These are phyloP conservation scores for Hyperopisus bebe DNA, from an alignment of 2,113 vertebrate species.

Conservation along the genomic window DNA sequence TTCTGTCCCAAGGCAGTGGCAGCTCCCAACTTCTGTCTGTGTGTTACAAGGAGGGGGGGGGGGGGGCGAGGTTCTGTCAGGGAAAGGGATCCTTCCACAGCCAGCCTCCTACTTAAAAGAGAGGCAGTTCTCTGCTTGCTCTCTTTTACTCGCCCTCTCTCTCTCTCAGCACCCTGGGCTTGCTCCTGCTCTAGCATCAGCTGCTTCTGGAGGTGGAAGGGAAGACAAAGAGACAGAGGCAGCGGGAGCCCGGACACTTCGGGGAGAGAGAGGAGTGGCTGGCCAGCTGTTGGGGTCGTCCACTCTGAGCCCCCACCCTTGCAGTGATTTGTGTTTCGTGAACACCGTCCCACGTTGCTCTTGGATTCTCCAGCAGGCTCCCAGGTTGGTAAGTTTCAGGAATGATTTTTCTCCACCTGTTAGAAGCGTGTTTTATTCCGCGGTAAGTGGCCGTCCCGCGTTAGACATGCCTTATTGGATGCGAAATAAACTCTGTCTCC, in stretches of 20 bases:
- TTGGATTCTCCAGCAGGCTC: conserved; percentile 2
- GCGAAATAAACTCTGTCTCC: not conserved
- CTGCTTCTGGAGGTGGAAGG: not conserved
- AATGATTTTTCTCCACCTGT: conserved; percentile 6
- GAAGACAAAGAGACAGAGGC: not conserved
- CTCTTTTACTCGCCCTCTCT: conserved; percentile 24
- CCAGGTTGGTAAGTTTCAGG: not conserved
- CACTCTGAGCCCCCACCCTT: not conserved
- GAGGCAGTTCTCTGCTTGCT: not conserved
- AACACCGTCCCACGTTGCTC: not conserved
- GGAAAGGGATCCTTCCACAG: conserved; percentile 44
- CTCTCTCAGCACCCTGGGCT: not conserved
- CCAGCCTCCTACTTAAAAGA: conserved; percentile 42
- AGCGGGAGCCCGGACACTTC: not conserved
- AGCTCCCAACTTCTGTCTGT: conserved; percentile 28
- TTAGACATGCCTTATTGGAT: not conserved
- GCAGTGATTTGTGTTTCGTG: not conserved
- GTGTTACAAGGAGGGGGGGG: conserved; percentile 36
- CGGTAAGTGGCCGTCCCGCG: no score
- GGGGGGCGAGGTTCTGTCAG: conserved; percentile 46
- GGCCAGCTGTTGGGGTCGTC: not conserved
- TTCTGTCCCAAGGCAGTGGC: conserved; percentile 47
- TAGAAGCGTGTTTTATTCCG: not conserved
- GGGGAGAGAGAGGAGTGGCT: conserved; percentile 7
- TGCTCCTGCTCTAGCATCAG: conserved; percentile 13